Evolutionary conservation across 2,888 invertebrate species (phyloP), one percentile per base, ranked within the genome.

Genomic region (Ryuthela nishihirai): DNA sequence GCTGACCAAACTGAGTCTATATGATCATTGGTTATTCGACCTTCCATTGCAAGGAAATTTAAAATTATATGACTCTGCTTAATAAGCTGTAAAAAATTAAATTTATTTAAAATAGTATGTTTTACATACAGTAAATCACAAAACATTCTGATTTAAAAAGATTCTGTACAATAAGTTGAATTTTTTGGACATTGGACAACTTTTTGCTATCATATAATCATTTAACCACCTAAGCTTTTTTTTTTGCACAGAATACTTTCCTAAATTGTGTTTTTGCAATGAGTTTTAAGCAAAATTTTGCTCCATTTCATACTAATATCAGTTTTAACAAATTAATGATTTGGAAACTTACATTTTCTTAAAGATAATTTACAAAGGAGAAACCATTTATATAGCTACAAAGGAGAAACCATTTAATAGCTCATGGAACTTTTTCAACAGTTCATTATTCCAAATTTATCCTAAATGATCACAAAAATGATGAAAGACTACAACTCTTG

Each of bases 1-100:
- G 94, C 91, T 66, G 91, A 88, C 94, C 94, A 95, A 64, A 95
- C 90, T 34, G 88, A 81, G 72, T 93, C 91, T 67, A 95, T 84
- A 69, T 95, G 92, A 54, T 90, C 90, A 53, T 87, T 85, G 0
- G 88, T 89, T 34, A 95, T 86, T 66, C 89, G 83, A 35, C 89
- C 88, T 75, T 94, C 93, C 76, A 92, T 87, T 0, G 93, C 94
- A 62, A 95, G 78, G 74, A 94, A 92, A 74, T 91, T 92, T 43
- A 94, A 78, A 64, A 94, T 87, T 69, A 92, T 85, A 75, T 94
- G 94, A 65, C 93, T 91, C 74, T 94, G 94, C 73, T 95, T 95
- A 62, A 95, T 91, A 12, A 92, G 83, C 85, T 85, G 25, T 9
- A 58, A 58, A 23, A 38, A 25, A 35, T 10, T 10, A 29, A 29